Evolutionary conservation across 1,140 invertebrate genomes (phyloP).

Genomic region (Ylistrum balloti): DNA sequence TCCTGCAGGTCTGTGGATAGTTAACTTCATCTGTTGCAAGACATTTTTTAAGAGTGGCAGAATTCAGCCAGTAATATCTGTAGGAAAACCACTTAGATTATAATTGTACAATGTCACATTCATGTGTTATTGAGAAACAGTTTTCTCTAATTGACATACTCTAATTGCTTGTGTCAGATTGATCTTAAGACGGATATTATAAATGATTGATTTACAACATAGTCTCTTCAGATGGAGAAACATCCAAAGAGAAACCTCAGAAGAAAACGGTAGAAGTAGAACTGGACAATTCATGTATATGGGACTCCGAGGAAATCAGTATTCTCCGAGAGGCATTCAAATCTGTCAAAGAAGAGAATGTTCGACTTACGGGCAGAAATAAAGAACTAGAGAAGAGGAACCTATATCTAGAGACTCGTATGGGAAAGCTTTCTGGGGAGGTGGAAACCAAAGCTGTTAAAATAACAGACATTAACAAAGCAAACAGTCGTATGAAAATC

Average conservation of each 20-base stretch:
- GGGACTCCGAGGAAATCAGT: conserved; percentile 67
- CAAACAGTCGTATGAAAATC: conserved; percentile 70
- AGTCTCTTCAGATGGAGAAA: neutral
- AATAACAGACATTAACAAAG: conserved; percentile 64
- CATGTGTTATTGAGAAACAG: no score
- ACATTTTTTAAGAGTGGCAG: no score
- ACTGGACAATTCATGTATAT: conserved; percentile 66
- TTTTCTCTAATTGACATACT: no score
- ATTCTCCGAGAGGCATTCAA: conserved; percentile 68
- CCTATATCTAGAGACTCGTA: conserved; percentile 59
- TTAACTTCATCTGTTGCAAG: no score
- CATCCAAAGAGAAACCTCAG: neutral
- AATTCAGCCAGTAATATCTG: no score
- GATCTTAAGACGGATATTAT: no score
- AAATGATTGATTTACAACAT: no score
- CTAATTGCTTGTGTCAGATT: no score
- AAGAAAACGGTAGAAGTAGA: conserved; percentile 50
- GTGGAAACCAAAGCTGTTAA: conserved; percentile 60
- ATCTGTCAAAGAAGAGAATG: conserved; percentile 64
- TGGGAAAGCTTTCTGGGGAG: conserved; percentile 43
- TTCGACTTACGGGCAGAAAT: conserved; percentile 62
- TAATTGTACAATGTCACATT: no score
- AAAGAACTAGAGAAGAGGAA: conserved; percentile 65
- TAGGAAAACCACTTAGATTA: no score
- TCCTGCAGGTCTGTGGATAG: no score